A percentile compares a stretch with the other conserved stretches of the same genome.
phyloP scores from a whole-genome alignment of 2,888 invertebrate species.

The Nasonia oneida region DNA sequence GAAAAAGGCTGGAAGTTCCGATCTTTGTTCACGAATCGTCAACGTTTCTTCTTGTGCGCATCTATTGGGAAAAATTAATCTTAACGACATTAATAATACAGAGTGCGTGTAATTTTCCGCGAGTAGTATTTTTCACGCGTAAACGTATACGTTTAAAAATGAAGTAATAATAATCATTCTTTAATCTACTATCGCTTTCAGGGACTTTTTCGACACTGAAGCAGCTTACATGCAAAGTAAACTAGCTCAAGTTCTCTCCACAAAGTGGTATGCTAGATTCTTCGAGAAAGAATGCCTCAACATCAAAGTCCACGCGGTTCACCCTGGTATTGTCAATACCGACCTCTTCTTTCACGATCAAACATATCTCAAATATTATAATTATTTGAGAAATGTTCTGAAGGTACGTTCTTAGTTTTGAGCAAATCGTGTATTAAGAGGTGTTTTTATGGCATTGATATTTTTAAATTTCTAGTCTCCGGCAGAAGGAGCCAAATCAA shows the following conservation, averaged over 20 bases:
- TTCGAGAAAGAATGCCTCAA: constrained; percentile 72
- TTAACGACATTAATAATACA: constrained; percentile 86
- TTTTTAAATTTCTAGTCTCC: constrained; percentile 81
- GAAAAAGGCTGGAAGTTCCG: constrained; percentile 82
- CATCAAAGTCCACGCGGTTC: constrained; percentile 83
- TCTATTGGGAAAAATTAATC: constrained; percentile 86
- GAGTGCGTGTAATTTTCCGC: constrained; percentile 75
- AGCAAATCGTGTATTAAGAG: too few relatives aligned
- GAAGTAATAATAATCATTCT: not conserved
- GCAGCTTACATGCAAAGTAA: constrained; percentile 92
- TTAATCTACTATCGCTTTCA: constrained; percentile 25
- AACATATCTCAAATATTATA: constrained; percentile 83
- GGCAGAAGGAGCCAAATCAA: constrained; percentile 88
- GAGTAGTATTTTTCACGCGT: not conserved
- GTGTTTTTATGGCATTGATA: not conserved
- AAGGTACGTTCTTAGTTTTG: constrained; percentile 81
- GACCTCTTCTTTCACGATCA: constrained; percentile 88
- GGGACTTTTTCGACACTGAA: constrained; percentile 83
- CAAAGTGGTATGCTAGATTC: constrained; percentile 78
- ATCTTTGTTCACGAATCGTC: constrained; percentile 85
- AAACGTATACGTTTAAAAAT: not conserved
- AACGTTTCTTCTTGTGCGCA: constrained; percentile 94
- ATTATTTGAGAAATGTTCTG: constrained; percentile 84
- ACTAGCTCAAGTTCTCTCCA: constrained; percentile 87
- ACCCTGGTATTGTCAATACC: constrained; percentile 93